These are phyloP conservation scores for Sympetrum striolatum DNA, from an alignment of 2,888 invertebrate genomes.

Conservation along the genomic window DNA sequence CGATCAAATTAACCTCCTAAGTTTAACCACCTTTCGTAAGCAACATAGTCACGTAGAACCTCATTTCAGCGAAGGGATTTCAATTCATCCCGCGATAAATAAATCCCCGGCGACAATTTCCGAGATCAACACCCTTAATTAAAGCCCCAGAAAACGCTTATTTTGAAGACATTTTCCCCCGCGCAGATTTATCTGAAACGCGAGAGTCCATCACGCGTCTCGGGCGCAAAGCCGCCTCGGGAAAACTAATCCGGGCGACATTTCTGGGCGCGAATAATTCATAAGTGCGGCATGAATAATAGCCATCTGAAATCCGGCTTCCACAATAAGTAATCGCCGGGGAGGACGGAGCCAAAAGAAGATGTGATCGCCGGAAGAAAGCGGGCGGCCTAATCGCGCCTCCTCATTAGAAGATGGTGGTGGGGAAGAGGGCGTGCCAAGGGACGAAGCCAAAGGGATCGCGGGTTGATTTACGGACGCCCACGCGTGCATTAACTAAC, in stretches of 20 bases:
- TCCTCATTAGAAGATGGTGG: neutral
- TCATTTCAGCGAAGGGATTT: neutral
- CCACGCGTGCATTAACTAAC: constrained; percentile 35
- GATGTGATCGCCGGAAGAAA: neutral
- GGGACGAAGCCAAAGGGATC: neutral
- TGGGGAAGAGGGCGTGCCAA: neutral
- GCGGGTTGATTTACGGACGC: constrained; percentile 17
- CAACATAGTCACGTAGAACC: too few relatives aligned
- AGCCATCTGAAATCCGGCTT: constrained; percentile 18
- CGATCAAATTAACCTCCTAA: too few relatives aligned
- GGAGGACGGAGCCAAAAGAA: constrained; percentile 1
- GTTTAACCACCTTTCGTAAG: too few relatives aligned
- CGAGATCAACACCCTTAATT: neutral
- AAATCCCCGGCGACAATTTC: too few relatives aligned
- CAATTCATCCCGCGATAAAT: neutral
- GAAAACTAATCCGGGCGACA: neutral
- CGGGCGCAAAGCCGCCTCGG: neutral
- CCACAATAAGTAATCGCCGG: constrained; percentile 36
- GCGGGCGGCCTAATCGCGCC: neutral
- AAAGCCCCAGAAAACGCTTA: neutral
- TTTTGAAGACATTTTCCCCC: neutral
- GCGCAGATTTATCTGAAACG: neutral
- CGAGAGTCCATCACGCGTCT: neutral
- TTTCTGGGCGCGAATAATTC: neutral
- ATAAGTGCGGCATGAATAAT: constrained; percentile 15